phyloP scores from a whole-genome alignment of 2,113 vertebrate species.

The Aplodontia rufa region DNA sequence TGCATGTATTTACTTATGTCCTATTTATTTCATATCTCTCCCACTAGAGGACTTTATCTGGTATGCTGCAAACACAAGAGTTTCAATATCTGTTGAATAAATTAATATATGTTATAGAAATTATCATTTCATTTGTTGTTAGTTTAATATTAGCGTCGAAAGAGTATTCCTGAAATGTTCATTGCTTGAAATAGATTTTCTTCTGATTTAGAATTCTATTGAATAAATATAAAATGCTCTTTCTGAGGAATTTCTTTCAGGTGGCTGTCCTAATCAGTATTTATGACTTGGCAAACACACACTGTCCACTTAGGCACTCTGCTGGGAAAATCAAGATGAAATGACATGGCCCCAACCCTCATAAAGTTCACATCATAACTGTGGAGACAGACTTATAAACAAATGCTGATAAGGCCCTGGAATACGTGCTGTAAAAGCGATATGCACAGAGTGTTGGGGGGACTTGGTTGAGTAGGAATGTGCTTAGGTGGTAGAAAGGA shows the following conservation, averaged over 20 bases:
- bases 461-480: not conserved
- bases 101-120: not conserved
- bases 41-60: not conserved
- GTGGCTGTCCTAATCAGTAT: not conserved
- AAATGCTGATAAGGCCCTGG: not conserved
- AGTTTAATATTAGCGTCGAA: not conserved
- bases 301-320: not conserved
- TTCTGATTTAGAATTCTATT: not conserved
- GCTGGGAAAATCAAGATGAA: conserved; percentile 37
- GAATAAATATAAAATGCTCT: not conserved
- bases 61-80: not conserved
- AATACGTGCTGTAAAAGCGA: not conserved
- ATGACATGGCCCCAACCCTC: not conserved
- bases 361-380: not conserved
- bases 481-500: not conserved
- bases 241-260: conserved; percentile 2
- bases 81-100: not conserved
- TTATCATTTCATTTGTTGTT: not conserved
- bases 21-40: not conserved
- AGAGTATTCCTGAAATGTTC: not conserved
- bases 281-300: not conserved
- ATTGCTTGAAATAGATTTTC: not conserved
- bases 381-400: conserved; percentile 10
- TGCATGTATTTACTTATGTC: not conserved
- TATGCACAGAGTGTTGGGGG: too few species aligned